Conservation (phyloP, 2,113 vertebrate genomes). For the Mesocricetus auratus region DNA sequence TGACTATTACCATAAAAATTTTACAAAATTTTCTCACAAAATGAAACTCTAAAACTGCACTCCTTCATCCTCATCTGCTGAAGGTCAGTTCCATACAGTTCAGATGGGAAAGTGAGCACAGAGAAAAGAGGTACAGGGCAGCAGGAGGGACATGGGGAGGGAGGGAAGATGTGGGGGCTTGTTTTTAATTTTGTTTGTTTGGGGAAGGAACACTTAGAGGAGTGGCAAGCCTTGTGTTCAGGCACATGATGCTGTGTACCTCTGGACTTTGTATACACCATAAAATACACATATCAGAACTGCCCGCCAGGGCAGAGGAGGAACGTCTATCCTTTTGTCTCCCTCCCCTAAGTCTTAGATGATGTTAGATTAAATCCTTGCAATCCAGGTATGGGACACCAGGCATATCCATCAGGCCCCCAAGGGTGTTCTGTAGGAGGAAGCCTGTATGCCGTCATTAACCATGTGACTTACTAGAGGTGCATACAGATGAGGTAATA, state of each 20-base stretch:
- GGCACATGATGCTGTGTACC: neutral
- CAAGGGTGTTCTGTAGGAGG: no score
- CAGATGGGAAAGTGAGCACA: neutral
- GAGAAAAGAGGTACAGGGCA: neutral
- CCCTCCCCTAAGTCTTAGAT: neutral
- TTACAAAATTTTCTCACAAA: constrained; percentile 2
- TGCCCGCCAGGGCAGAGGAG: neutral
- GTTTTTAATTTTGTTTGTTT: neutral
- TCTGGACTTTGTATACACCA: neutral
- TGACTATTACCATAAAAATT: neutral
- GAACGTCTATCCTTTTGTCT: neutral
- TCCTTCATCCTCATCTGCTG: neutral
- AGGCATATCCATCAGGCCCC: neutral
- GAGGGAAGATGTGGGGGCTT: neutral
- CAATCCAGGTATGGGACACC: neutral
- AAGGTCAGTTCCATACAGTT: neutral
- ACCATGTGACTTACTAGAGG: no score
- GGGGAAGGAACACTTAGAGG: neutral
- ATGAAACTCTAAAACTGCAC: neutral
- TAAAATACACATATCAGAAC: neutral
- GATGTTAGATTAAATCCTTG: neutral
- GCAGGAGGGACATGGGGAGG: neutral
- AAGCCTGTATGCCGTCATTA: no score
- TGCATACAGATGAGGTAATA: no score
- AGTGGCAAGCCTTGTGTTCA: neutral